Base-by-base conservation (phyloP, 1,140 invertebrate genomes). In the Hycleus cichorii region DNA sequence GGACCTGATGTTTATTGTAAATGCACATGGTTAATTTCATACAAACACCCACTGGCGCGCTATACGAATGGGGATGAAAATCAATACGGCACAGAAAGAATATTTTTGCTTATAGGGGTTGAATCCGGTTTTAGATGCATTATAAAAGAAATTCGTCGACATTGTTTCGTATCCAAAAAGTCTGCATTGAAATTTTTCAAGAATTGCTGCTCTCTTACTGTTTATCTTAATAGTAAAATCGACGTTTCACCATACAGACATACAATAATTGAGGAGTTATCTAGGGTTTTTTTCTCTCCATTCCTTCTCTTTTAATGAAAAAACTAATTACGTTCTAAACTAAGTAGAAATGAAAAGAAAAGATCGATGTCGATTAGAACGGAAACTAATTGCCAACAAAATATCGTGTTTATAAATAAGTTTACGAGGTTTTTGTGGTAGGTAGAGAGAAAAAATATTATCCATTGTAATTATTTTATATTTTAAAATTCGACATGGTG, bases 31-130 rank as follows among this genome's bases (percentile, higher is more conserved):
- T 66, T 69, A 69, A 69, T 69, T 69, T 65, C 64, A 62, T 59
- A 64, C 60, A 65, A 65, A 66, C 61, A 59, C 59, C 63, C 58
- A 52, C 61, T 69, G 68, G 62, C 61, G 62, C 38, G 53, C 62
- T 66, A 52, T 47, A 61, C 64, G 63, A 67, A 62, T 64, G 67
- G 67, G 70, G 67, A 71, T 70, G 63, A 71, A 71, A 71, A 71
- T 71, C 70, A 71, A 71, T 71, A 70, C 66, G 67, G 64, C 65
- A 65, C 62, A 70, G 68, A 70, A 69, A 68, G 68, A 68, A 70
- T 70, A 70, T 70, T 69, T 69, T 69, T 70, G 68, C 67, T 70
- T 70, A 68, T 69, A 65, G 60, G 65, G 65, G 63, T 60, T 64
- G 60, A 64, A 55, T 55, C 54, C 47, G 50, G 63, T 51, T 63